These are phyloP conservation scores for Anguilla obscura DNA, from an alignment of 2,797 vertebrate genomes.

Conservation along the genomic window DNA sequence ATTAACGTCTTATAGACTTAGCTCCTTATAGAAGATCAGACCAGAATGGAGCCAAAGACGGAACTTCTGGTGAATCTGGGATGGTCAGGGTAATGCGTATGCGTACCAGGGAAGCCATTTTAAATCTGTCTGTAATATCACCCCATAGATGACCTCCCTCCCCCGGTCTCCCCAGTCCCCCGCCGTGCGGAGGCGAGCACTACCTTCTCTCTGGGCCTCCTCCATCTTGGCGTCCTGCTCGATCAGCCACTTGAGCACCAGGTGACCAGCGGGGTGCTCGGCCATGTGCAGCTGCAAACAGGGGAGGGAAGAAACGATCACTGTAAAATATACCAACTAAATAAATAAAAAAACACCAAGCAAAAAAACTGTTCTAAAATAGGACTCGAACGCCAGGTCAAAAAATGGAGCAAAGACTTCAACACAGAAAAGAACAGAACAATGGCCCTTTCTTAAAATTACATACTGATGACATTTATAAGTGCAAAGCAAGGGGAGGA, in stretches of 20 bases:
- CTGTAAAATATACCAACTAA: background rate
- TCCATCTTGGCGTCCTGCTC: slow-evolving; percentile 84
- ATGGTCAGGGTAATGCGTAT: background rate
- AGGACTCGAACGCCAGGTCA: too few relatives aligned
- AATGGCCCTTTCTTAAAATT: too few relatives aligned
- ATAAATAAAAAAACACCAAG: background rate
- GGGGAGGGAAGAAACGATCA: slow-evolving; percentile 17
- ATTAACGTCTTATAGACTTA: background rate
- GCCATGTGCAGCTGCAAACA: slow-evolving; percentile 85
- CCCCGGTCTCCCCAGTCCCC: background rate
- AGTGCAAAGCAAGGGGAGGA: background rate
- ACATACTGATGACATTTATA: too few relatives aligned
- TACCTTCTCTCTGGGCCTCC: slow-evolving; percentile 81
- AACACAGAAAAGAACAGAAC: too few relatives aligned
- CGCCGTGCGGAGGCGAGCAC: background rate
- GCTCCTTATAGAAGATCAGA: background rate
- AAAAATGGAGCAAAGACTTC: too few relatives aligned
- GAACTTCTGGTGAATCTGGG: background rate
- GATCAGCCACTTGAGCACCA: slow-evolving; percentile 95
- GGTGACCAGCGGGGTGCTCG: slow-evolving; percentile 92
- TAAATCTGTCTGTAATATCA: background rate
- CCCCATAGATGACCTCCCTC: background rate
- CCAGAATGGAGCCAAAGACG: background rate
- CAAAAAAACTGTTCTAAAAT: too few relatives aligned
- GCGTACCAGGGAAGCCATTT: background rate